Base-by-base conservation (phyloP, 2,113 vertebrate genomes). In the Numenius arquata region DNA sequence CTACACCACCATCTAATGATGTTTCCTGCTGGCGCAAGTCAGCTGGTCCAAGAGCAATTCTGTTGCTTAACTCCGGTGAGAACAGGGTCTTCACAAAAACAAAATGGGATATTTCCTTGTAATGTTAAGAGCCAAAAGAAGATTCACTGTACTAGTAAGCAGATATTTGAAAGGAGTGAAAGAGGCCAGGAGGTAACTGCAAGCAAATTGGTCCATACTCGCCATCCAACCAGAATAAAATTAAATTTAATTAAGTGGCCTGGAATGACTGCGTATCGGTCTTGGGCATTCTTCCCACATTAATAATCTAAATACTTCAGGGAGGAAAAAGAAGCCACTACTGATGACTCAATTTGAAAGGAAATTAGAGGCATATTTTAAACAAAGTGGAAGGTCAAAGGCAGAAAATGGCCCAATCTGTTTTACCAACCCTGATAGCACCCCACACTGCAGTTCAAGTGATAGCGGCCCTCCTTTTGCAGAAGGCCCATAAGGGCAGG, bases 251-350 rank as follows among this genome's bases (percentile, higher is more conserved):
- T 96, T 76, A 85, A 91, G 26, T 8, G 4, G 32, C n/a, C 32
- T 66, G 55, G 48, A 88, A 68, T 55, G 36, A 79, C 25, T 85
- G 58, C 9, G 0, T 68, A 27, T 89, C 9, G 6, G 34, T 76
- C 67, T 93, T 76, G 53, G 79, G 53, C 82, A 45, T 91, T 94
- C 58, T 85, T 95, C 85, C 74, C 75, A 68, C 50, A 56, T 85
- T 85, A 88, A 90, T 88, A 85, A 66, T 82, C 78, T 76, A 79
- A 94, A 65, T 88, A 76, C 62, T 73, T 72, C 8, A 61, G 48
- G 48, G 58, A 88, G 26, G 34, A 71, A 48, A 63, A 92, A 78
- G n/a, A 65, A 76, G 25, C 68, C 53, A 47, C 32, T 88, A 45
- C n/a, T 65, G 78, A 93, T 78, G 11, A n/a, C 47, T 96, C 4